Evolutionary conservation across 2,888 invertebrate species (phyloP), one percentile per base, ranked within the genome.

Genomic region (Pollenia angustigena): DNA sequence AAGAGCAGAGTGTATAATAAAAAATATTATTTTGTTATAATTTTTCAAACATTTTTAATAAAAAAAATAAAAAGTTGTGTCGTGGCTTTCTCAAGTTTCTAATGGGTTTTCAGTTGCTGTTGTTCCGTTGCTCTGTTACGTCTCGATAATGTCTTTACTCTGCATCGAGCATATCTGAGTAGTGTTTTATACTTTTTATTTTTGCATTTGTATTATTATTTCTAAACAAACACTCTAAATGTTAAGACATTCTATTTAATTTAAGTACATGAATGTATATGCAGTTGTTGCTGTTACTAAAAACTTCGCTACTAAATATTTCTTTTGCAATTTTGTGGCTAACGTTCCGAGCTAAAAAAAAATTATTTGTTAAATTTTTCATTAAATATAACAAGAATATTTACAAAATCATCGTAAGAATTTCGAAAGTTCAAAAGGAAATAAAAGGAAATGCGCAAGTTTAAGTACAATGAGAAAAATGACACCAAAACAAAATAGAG

Each of bases 41-140:
- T 16, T 54, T 62, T 58, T 58, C 68, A n/a, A 18, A 50, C 18
- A 18, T n/a, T 64, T n/a, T 64, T n/a, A 50, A 42, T 16, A 72
- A 16, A 56, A 46, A 46, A 46, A 46, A n/a, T n/a, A n/a, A n/a
- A 87, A 81, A 80, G 48, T 72, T 84, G 87, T 81, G 84, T 87
- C 84, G 87, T 87, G 87, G 78, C 87, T 87, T 87, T 87, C 84
- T 87, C 84, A 62, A 46, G 32, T 81, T 64, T 83, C 74, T 79
- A 52, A 42, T 72, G 58, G 48, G 10, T 16, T 54, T 81, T 69
- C 68, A 82, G 82, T 76, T 68, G 66, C 32, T 74, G 18, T 50
- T 81, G 48, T 75, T 68, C 32, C n/a, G 42, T 52, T 81, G 82
- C 76, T 82, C 60, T 69, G 68, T 60, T 82, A 52, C 60, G 68